Percentiles rank a stretch among this genome's conserved stretches.
Conservation (phyloP, 2,888 invertebrate species). For the Lithophane socia region DNA sequence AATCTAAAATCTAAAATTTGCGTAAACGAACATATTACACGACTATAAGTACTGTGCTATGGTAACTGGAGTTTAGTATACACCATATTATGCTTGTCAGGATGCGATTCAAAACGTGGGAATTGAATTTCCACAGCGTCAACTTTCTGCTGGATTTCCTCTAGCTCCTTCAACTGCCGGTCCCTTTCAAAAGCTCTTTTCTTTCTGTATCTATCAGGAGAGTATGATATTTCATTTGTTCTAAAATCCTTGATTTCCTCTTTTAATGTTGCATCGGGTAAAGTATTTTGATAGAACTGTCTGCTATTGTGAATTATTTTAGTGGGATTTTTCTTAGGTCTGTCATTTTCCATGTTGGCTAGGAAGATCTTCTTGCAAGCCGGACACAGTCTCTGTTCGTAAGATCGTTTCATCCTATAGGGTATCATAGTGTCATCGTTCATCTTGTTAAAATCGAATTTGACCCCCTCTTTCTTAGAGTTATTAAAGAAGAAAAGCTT, state of each 20-base stretch:
- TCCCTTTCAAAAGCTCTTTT: slow-evolving; percentile 64
- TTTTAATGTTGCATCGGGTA: slow-evolving; percentile 32
- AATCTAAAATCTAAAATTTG: slow-evolving; percentile 53
- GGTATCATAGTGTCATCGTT: slow-evolving; percentile 22
- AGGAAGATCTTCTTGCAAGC: slow-evolving; percentile 64
- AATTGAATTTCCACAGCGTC: slow-evolving; percentile 62
- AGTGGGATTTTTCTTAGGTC: slow-evolving; percentile 40
- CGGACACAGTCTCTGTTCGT: slow-evolving; percentile 63
- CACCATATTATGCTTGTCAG: not conserved
- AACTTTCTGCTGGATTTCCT: slow-evolving; percentile 71
- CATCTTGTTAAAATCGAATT: slow-evolving; percentile 16
- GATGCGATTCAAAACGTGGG: slow-evolving; percentile 20
- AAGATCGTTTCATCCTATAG: slow-evolving; percentile 62
- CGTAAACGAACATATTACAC: slow-evolving; percentile 29
- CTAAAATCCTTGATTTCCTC: slow-evolving; percentile 36
- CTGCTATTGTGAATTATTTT: slow-evolving; percentile 67
- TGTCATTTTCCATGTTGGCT: slow-evolving; percentile 15
- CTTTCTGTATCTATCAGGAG: slow-evolving; percentile 14
- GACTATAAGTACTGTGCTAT: not conserved
- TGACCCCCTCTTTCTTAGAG: slow-evolving; percentile 47
- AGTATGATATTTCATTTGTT: slow-evolving; percentile 17
- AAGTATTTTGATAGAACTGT: slow-evolving; percentile 63
- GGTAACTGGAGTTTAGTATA: not conserved
- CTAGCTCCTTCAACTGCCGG: slow-evolving; percentile 70
- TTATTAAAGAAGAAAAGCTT: slow-evolving; percentile 70